These are phyloP conservation scores for Pteromalus puparum DNA, from an alignment of 1,140 invertebrate genomes.

Conservation along the genomic window DNA sequence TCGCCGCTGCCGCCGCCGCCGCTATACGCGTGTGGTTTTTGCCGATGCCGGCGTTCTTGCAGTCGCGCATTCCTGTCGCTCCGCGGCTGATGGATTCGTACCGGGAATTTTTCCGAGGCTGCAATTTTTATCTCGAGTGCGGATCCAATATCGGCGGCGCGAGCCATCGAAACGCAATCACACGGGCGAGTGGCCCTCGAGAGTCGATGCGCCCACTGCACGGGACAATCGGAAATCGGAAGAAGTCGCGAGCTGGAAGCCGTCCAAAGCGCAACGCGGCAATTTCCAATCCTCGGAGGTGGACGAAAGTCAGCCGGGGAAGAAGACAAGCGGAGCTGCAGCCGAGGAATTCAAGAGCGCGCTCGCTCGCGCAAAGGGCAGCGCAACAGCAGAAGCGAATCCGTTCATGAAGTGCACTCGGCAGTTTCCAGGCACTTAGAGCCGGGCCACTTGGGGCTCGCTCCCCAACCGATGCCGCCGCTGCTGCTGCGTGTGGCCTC, in stretches of 20 bases:
- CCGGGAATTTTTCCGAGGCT: too few species aligned
- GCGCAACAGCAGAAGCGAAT: slow-evolving; percentile 9
- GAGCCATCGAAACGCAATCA: background rate
- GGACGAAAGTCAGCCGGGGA: slow-evolving; percentile 33
- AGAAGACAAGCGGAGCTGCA: slow-evolving; percentile 16
- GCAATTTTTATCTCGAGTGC: too few species aligned
- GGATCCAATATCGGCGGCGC: background rate
- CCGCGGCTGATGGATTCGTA: too few species aligned
- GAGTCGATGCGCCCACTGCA: too few species aligned
- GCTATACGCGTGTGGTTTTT: background rate
- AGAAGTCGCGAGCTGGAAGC: background rate
- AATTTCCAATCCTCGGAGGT: slow-evolving; percentile 18
- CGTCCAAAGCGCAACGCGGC: background rate
- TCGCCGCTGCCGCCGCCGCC: background rate
- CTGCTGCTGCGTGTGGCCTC: too few species aligned
- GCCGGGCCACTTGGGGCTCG: slow-evolving; percentile 46
- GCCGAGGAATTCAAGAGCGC: background rate
- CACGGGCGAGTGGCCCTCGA: background rate
- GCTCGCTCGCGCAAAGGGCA: slow-evolving; percentile 9
- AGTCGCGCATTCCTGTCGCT: too few species aligned
- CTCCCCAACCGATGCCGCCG: too few species aligned
- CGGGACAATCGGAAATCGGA: background rate
- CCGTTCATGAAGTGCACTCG: slow-evolving; percentile 53
- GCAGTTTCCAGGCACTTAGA: slow-evolving; percentile 55
- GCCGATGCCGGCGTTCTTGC: too few species aligned